Percentiles rank a stretch among this genome's conserved stretches.
phyloP scores from a whole-genome alignment of 37 sponge, comb jelly and placozoan genomes.

The Aplysina aerophoba region DNA sequence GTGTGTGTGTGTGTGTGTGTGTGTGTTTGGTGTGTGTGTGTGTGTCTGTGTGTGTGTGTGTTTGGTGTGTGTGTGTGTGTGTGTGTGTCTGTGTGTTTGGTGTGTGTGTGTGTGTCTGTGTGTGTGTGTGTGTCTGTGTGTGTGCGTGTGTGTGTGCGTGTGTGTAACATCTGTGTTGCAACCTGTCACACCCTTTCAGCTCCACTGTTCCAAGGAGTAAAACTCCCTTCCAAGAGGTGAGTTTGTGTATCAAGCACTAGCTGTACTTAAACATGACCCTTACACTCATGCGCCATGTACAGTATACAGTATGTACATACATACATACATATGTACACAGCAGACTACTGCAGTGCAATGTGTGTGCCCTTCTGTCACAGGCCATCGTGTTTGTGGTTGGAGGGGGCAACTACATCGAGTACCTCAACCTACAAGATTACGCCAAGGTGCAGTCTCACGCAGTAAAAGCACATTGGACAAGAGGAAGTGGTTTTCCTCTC shows the following conservation, averaged over 20 bases:
- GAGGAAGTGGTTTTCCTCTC: no score
- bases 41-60: constrained; percentile 8
- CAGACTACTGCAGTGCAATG: no score
- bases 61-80: neutral
- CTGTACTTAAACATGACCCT: no score
- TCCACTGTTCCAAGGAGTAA: constrained; percentile 45
- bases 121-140: constrained; percentile 17
- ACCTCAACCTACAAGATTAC: constrained; percentile 89
- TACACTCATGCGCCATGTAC: no score
- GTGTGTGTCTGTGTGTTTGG: neutral
- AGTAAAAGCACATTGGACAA: neutral
- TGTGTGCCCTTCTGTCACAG: constrained; percentile 46
- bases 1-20: constrained; percentile 28
- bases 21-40: constrained; percentile 7
- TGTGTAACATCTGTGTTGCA: neutral
- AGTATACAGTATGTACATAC: no score
- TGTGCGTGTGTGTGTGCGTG: neutral
- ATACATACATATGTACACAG: no score
- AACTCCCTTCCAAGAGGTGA: constrained; percentile 68
- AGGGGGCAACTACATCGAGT: constrained; percentile 97
- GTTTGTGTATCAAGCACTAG: no score
- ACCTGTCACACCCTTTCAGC: neutral
- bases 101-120: neutral
- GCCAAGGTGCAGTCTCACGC: constrained; percentile 38
- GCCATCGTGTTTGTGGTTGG: constrained; percentile 96